A percentile compares a stretch with the other conserved stretches of the same genome.
Conservation (phyloP, 92 coral and sea anemone species). For the Pocillopora meandrina region DNA sequence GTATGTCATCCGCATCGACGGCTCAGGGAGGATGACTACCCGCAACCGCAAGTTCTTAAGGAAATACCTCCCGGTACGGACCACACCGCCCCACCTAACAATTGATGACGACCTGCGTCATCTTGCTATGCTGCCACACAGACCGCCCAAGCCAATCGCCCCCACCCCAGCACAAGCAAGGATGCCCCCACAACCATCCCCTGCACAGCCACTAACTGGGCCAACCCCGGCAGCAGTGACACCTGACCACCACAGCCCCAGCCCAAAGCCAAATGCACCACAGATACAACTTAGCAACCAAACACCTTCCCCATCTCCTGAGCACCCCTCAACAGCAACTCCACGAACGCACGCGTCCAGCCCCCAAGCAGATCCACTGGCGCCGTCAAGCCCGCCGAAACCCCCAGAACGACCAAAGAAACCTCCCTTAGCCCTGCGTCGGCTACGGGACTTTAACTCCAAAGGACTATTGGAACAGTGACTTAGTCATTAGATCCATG, state of each 20-base stretch:
- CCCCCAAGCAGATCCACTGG: neutral
- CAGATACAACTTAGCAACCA: neutral
- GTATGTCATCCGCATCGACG: conserved; percentile 41
- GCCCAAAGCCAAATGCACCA: neutral
- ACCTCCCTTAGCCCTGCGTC: conserved; percentile 33
- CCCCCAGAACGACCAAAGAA: conserved; percentile 25
- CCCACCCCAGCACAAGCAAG: neutral
- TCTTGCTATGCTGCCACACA: neutral
- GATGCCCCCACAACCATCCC: neutral
- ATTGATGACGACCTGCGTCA: conserved; percentile 53
- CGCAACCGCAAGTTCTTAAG: conserved; percentile 43
- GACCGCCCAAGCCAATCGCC: neutral
- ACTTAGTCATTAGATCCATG: neutral
- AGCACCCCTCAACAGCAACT: neutral
- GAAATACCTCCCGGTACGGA: conserved; percentile 40
- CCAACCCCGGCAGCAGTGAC: neutral
- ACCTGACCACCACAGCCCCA: neutral
- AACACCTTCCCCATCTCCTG: no score
- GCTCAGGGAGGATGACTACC: conserved; percentile 48
- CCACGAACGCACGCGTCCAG: neutral
- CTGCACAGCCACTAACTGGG: conserved; percentile 3
- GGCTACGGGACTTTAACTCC: conserved; percentile 22
- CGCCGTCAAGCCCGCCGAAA: neutral
- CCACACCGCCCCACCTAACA: conserved; percentile 36
- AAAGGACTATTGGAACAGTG: conserved; percentile 39